Base-by-base conservation (phyloP, 2,888 invertebrate genomes). In the Megalurothrips usitatus region DNA sequence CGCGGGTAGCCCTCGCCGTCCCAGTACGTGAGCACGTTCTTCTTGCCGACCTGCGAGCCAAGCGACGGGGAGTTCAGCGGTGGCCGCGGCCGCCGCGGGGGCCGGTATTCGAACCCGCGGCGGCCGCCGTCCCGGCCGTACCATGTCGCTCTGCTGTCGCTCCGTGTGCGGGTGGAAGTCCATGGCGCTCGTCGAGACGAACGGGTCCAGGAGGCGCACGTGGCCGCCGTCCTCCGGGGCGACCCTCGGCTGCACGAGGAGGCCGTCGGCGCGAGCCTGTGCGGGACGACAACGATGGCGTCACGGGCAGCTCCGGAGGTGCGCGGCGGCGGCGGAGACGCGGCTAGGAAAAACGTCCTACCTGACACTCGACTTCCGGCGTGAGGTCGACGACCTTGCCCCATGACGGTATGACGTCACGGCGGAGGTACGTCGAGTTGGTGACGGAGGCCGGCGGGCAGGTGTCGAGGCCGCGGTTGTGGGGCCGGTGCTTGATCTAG, bases 401-500 rank as follows among this genome's bases (percentile, higher is more conserved):
- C 68, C 11, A 23, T 10, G 68, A 12, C 23, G 68, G 68, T 23
- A 75, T 75, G 23, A 75, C 68, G 26, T 75, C 68, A 23, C 26
- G 23, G 11, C 68, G 23, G 11, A 26, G 68, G 26, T 75, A 75
- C 23, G 68, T 75, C 23, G 68, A 75, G 68, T 75, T 75, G 68
- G 26, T 75, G 26, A 75, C 68, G 68, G 68, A 75, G 10, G 26
- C 68, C 23, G 26, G 11, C 68, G 68, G 68, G 26, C 68, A 75
- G 68, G 26, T 9, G 26, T 75, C 10, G 11, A 75, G 23, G 68
- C 26, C 12, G 68, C 68, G n/a, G 68, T 75, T 75, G 68, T 75
- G 68, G 26, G 68, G 68, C 26, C 68, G 68, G 68, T 75, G 68
- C 68, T 75, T 75, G 23, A 75, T 26, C 68, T 75, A n/a, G 68